Conservation (phyloP, 2,888 invertebrate species). For the Lycia hirtaria region DNA sequence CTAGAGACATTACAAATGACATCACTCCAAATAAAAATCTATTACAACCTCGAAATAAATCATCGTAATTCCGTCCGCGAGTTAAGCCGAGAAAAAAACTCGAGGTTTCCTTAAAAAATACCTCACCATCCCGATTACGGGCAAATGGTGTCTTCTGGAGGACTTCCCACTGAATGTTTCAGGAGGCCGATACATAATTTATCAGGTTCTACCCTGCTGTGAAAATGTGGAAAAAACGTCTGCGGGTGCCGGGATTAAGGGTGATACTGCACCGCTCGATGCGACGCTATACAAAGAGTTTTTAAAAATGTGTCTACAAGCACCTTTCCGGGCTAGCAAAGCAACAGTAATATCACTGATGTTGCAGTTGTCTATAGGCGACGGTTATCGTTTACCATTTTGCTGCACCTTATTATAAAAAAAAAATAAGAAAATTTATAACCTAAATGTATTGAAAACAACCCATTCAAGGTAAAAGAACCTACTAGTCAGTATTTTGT, state of each 20-base stretch:
- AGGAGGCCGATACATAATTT: slow-evolving; percentile 36
- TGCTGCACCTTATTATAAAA: too few species aligned
- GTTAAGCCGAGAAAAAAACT: slow-evolving; percentile 11
- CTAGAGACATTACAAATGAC: neutral
- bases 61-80: slow-evolving; percentile 15
- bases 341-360: too few species aligned
- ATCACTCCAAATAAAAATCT: slow-evolving; percentile 2
- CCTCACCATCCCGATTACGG: slow-evolving; percentile 17
- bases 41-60: slow-evolving; percentile 15
- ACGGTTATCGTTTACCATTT: too few species aligned
- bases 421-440: too few species aligned
- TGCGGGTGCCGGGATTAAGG: slow-evolving; percentile 1
- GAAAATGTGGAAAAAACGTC: slow-evolving; percentile 24
- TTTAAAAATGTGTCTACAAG: neutral
- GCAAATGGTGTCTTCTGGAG: slow-evolving; percentile 27
- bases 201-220: slow-evolving; percentile 31
- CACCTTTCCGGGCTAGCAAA: neutral
- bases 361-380: too few species aligned
- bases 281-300: neutral
- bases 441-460: too few species aligned
- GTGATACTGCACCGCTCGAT: neutral
- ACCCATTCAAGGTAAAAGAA: too few species aligned
- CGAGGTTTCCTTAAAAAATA: slow-evolving; percentile 19
- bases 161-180: slow-evolving; percentile 36
- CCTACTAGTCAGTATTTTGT: too few species aligned